phyloP scores from a whole-genome alignment of 2,888 invertebrate species.

The Ferrisia virgata region DNA sequence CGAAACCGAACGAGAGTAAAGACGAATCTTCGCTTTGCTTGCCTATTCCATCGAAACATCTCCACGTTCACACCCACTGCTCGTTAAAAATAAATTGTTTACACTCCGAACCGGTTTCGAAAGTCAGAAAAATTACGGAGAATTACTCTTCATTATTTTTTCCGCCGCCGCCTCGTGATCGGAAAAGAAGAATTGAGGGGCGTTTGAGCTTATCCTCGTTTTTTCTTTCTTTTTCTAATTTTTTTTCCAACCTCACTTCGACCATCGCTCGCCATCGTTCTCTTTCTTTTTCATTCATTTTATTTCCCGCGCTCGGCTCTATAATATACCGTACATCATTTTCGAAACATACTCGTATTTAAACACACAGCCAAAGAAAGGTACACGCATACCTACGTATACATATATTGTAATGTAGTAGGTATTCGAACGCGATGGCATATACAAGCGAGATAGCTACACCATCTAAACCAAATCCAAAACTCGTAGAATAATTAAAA shows the following conservation, averaged over 20 bases:
- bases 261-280: no score
- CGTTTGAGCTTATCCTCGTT: background rate
- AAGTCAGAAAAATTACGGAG: slow-evolving; percentile 41
- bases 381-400: background rate
- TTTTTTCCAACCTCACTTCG: background rate
- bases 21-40: no score
- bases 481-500: slow-evolving; percentile 17
- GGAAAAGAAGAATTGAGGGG: slow-evolving; percentile 27
- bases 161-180: slow-evolving; percentile 26
- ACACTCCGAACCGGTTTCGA: slow-evolving; percentile 40
- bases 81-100: slow-evolving; percentile 45
- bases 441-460: no score
- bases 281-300: background rate
- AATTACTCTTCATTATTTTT: slow-evolving; percentile 42
- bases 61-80: slow-evolving; percentile 43
- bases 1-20: no score
- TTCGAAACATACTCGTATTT: background rate
- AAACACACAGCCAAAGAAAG: background rate
- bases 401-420: no score
- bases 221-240: background rate
- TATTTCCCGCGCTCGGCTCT: background rate
- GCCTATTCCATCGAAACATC: background rate
- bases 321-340: background rate
- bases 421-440: no score
- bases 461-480: slow-evolving; percentile 20